Conservation (phyloP, 1,140 invertebrate species). For the Ptiloglossa arizonensis region DNA sequence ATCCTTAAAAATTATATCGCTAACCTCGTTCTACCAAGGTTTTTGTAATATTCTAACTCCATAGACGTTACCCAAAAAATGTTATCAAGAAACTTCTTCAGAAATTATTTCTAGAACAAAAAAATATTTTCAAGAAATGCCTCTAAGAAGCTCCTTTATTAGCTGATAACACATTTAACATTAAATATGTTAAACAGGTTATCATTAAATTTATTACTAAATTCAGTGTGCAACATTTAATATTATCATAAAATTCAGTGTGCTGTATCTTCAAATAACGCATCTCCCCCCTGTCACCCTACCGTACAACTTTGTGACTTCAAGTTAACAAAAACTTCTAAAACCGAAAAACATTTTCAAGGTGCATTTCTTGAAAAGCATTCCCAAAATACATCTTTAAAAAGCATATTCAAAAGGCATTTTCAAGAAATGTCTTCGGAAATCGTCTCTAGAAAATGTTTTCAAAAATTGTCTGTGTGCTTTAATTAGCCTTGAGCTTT, state of each 20-base stretch:
- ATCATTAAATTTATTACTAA: constrained; percentile 29
- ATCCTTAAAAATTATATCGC: not conserved
- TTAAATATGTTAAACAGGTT: not conserved
- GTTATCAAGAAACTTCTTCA: not conserved
- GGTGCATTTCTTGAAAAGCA: constrained; percentile 2
- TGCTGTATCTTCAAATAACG: constrained; percentile 32
- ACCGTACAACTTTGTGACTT: not conserved
- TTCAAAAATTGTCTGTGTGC: constrained; percentile 9
- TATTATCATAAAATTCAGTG: constrained; percentile 46
- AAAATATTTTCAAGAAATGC: constrained; percentile 9
- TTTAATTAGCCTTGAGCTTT: constrained; percentile 74
- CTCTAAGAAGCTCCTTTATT: constrained; percentile 22
- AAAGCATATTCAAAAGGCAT: not conserved
- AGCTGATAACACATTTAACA: constrained; percentile 5
- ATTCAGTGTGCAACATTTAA: constrained; percentile 44
- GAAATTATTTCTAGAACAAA: not conserved
- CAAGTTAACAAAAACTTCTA: constrained; percentile 22
- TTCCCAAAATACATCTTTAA: not conserved
- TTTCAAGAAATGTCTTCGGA: constrained; percentile 9
- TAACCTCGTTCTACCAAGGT: constrained; percentile 23
- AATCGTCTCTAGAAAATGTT: constrained; percentile 26
- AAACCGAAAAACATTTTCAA: constrained; percentile 13
- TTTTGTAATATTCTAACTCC: not conserved
- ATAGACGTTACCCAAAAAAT: not conserved
- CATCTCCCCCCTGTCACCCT: not conserved